A percentile compares a stretch with the other conserved stretches of the same genome.
Evolutionary conservation across 1,140 invertebrate species (phyloP).

Genomic region (Trissolcus basalis): DNA sequence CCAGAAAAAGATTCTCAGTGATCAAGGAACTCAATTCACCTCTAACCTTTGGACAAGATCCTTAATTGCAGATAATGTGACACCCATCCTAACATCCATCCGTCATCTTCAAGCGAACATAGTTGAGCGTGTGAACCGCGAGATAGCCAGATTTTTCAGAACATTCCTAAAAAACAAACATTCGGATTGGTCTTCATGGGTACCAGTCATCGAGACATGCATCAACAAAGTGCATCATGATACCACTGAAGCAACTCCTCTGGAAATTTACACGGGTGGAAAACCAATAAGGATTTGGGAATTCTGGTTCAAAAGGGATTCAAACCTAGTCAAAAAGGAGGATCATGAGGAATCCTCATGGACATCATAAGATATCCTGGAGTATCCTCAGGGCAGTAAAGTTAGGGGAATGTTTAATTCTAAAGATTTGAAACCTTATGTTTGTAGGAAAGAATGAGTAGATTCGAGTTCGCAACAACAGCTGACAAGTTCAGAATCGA

Average conservation of each 20-base stretch:
- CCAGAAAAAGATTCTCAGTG: constrained; percentile 30
- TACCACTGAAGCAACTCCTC: neutral
- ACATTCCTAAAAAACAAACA: neutral
- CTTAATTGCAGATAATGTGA: neutral
- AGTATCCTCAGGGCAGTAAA: neutral
- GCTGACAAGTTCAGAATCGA: no score
- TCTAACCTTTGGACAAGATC: neutral
- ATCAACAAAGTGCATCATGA: neutral
- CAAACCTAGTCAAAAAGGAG: neutral
- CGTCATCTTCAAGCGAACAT: constrained; percentile 6
- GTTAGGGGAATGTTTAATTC: neutral
- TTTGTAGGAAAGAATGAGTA: no score
- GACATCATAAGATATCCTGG: neutral
- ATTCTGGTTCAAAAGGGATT: neutral
- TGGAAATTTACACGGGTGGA: neutral
- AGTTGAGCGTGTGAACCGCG: constrained; percentile 15
- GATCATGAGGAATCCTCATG: neutral
- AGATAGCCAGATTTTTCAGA: neutral
- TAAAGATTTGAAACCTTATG: neutral
- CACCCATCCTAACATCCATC: constrained; percentile 4
- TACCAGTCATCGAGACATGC: neutral
- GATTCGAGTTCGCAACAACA: no score
- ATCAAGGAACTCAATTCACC: constrained; percentile 49
- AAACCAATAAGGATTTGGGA: neutral
- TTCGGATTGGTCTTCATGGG: neutral